A percentile compares a stretch with the other conserved stretches of the same genome.
Conservation (phyloP, 2,797 vertebrate genomes). For the Ataeniobius toweri region DNA sequence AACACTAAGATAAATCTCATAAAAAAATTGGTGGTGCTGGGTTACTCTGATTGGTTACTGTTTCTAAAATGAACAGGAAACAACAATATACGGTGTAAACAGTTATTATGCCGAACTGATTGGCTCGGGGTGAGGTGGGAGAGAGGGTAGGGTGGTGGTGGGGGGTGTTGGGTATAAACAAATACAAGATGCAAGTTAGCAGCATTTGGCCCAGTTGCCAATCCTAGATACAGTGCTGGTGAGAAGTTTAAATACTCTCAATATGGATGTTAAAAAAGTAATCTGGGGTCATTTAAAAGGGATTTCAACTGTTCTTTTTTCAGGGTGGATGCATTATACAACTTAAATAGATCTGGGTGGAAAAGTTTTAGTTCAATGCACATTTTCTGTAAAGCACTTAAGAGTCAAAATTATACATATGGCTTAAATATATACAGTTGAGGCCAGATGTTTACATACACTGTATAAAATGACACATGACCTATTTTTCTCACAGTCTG, state of each 20-base stretch:
- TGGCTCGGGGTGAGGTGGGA: too few relatives aligned
- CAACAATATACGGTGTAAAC: neutral
- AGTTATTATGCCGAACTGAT: neutral
- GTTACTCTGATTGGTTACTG: slow-evolving; percentile 5
- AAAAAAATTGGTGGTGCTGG: slow-evolving; percentile 45
- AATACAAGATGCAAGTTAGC: neutral
- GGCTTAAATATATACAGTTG: neutral
- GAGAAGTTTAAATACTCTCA: neutral
- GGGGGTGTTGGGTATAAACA: neutral
- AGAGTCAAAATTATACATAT: neutral
- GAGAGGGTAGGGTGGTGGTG: neutral
- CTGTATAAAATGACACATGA: neutral
- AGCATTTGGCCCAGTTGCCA: neutral
- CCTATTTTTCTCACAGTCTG: neutral
- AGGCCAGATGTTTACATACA: neutral
- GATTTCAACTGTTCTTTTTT: neutral
- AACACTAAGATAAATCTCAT: slow-evolving; percentile 62
- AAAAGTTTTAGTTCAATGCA: neutral
- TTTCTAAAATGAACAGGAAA: neutral
- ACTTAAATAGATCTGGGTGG: neutral
- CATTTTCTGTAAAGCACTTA: neutral
- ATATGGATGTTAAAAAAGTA: neutral
- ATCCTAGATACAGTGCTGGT: neutral
- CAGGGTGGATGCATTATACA: neutral
- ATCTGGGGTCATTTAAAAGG: neutral